These are phyloP conservation scores for Chloebia gouldiae DNA, from an alignment of 2,113 vertebrate species.

Conservation along the genomic window DNA sequence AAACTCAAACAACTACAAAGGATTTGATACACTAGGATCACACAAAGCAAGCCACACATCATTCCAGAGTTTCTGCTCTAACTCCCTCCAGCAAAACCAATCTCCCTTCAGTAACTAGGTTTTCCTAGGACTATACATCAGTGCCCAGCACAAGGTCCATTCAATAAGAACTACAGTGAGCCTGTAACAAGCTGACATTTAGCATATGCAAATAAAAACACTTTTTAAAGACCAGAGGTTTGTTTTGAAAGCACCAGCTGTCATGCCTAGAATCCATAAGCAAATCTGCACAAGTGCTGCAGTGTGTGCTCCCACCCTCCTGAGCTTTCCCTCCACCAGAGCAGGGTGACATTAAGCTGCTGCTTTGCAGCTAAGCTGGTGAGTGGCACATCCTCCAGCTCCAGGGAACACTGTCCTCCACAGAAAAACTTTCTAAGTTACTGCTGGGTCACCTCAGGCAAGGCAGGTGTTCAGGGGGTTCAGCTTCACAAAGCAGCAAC, in stretches of 20 bases:
- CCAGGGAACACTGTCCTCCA: neutral
- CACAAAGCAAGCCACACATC: slow-evolving; percentile 43
- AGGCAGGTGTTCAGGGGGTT: neutral
- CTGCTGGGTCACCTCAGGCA: neutral
- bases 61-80: slow-evolving; percentile 43
- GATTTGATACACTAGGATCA: neutral
- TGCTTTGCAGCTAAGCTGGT: neutral
- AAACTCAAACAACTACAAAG: neutral
- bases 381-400: neutral
- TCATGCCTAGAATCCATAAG: neutral
- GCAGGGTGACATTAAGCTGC: neutral
- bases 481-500: neutral
- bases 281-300: neutral
- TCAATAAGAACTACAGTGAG: neutral
- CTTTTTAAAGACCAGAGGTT: neutral
- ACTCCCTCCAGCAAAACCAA: neutral
- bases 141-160: neutral
- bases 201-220: neutral
- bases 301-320: neutral
- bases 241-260: neutral
- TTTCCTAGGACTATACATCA: neutral
- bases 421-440: neutral
- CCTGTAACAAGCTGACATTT: neutral
- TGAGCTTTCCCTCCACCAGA: neutral
- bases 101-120: neutral